Evolutionary conservation across 2,113 vertebrate genomes (phyloP), one percentile per base, ranked within the genome.

Genomic region (Illadopsis cleaveri): DNA sequence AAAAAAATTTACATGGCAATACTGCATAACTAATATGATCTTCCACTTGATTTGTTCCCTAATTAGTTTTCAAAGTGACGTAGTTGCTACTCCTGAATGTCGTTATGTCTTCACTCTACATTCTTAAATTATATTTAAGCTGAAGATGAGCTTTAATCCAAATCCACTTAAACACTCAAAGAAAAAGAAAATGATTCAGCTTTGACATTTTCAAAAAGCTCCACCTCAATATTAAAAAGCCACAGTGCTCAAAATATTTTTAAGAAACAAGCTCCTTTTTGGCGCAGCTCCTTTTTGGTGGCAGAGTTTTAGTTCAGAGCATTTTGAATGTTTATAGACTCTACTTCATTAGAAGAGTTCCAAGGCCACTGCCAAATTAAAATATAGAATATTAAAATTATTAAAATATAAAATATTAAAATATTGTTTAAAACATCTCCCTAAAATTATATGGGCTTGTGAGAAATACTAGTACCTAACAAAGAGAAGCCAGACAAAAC

Each of bases 41-140:
- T 78, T 86, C 51, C 37, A 75, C 38, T 84, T 92, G 54, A 94
- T 89, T 89, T 86, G 47, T 90, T 92, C 72, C 51, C 48, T 93
- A 93, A 93, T 95, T 93, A 92, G 35, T 86, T 95, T 89, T 84
- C 57, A 90, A 14, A 73, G 31, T 79, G 76, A 40, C 2, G 4
- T 18, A 72, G 70, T 85, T 92, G 37, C 61, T 72, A 76, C n/a
- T 60, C 25, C 28, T 85, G 20, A 80, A 79, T 53, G 11, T 62
- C 15, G 13, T 92, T 60, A 66, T n/a, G 22, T 35, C 47, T 89
- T 91, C 58, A 68, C 24, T 78, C 54, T 42, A 56, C n/a, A 44
- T 68, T 44, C 61, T 60, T 90, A 73, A 83, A 83, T 72, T 65
- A 73, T 21, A 50, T 70, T 88, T 88, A 90, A 86, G 42, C 5